Conservation (phyloP, 1,140 invertebrate species). For the Notospermus geniculatus region DNA sequence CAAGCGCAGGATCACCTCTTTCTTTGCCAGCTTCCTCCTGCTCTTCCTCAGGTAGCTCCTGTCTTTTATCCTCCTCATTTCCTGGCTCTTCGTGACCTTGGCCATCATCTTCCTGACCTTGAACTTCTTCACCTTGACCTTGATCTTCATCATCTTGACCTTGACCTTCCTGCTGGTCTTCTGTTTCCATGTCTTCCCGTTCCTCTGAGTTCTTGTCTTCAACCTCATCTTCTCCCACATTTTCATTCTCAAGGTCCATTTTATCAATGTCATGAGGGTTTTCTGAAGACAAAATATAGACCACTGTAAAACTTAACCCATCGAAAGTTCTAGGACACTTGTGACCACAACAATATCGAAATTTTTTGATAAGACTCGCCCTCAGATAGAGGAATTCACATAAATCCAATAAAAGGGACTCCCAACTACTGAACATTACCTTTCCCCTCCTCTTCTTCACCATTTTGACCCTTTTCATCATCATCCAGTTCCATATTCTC, state of each 20-base stretch:
- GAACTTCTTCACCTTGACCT: conserved; percentile 14
- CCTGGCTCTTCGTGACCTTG: conserved; percentile 14
- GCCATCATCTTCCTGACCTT: conserved; percentile 30
- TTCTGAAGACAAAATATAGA: conserved; percentile 1
- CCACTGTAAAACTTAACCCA: not conserved
- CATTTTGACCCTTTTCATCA: conserved; percentile 52
- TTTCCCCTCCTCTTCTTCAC: conserved; percentile 16
- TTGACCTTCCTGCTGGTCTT: conserved; percentile 32
- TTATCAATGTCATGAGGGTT: conserved; percentile 5
- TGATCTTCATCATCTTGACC: not conserved
- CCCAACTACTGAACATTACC: not conserved
- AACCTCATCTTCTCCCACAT: conserved; percentile 27
- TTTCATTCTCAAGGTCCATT: conserved; percentile 15
- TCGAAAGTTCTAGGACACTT: not conserved
- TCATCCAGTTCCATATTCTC: conserved; percentile 82
- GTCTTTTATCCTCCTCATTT: conserved; percentile 16
- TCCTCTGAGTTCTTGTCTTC: conserved; percentile 38
- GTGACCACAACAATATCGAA: too few species aligned
- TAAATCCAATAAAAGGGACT: not conserved
- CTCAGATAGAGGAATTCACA: too few species aligned
- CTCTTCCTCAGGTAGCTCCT: conserved; percentile 41
- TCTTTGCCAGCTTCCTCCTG: conserved; percentile 21
- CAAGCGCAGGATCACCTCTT: not conserved
- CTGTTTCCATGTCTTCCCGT: conserved; percentile 50
- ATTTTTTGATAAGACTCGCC: too few species aligned